phyloP scores from a whole-genome alignment of 2,888 invertebrate genomes.

The Scaptomyza polygonia region DNA sequence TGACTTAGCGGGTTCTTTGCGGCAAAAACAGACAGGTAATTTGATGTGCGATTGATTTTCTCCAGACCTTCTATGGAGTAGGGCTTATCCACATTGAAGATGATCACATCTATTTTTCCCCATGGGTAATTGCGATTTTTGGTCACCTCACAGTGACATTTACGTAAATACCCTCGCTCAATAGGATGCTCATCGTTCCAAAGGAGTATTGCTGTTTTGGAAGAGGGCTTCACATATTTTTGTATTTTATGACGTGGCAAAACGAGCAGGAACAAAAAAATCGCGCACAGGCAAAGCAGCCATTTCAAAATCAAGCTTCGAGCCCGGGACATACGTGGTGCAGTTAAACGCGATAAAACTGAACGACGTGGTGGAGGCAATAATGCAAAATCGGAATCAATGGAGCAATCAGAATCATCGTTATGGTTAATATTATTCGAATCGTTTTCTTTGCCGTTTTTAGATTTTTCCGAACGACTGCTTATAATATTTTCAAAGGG shows the following conservation, averaged over 20 bases:
- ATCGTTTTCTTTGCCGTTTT: not conserved
- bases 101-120: constrained; percentile 48
- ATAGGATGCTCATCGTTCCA: constrained; percentile 47
- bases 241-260: constrained; percentile 8
- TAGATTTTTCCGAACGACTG: constrained; percentile 6
- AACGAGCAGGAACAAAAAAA: constrained; percentile 12
- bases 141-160: constrained; percentile 60
- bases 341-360: constrained; percentile 9
- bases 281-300: constrained; percentile 3
- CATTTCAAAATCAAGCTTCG: constrained; percentile 15
- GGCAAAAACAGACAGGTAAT: constrained; percentile 46
- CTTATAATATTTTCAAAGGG: constrained; percentile 26
- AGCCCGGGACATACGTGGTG: not conserved
- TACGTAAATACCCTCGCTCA: not conserved
- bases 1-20: constrained; percentile 28
- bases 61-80: constrained; percentile 36
- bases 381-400: constrained; percentile 6
- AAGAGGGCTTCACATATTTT: fast-evolving
- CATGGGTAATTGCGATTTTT: constrained; percentile 6
- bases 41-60: not conserved
- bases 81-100: constrained; percentile 48
- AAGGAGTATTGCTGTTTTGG: constrained; percentile 33
- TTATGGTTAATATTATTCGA: not conserved
- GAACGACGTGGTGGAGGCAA: constrained; percentile 47
- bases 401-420: not conserved